These are phyloP conservation scores for Ophioninae sp. DNA, from an alignment of 2,888 invertebrate species.

Conservation along the genomic window DNA sequence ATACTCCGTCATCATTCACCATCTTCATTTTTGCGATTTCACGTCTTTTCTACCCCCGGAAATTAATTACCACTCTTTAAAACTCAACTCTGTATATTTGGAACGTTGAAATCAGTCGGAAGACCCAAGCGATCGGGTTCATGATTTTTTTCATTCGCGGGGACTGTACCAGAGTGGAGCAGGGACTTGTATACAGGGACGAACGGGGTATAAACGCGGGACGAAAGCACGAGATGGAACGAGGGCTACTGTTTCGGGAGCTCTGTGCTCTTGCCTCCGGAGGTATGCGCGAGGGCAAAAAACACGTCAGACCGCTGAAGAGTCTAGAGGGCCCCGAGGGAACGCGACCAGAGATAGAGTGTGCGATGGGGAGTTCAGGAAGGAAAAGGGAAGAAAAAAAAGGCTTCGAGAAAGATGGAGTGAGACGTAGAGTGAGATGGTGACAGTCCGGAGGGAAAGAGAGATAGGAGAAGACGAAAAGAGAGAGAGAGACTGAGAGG, in stretches of 20 bases:
- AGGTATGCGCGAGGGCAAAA: slow-evolving; percentile 80
- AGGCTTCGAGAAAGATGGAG: slow-evolving; percentile 63
- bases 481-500: slow-evolving; percentile 56
- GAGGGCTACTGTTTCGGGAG: slow-evolving; percentile 81
- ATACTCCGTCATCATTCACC: slow-evolving; percentile 7
- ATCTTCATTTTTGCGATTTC: background rate
- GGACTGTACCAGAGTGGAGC: slow-evolving; percentile 74
- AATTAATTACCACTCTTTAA: slow-evolving; percentile 29
- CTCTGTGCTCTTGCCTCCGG: slow-evolving; percentile 70
- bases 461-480: slow-evolving; percentile 55
- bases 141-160: slow-evolving; percentile 72
- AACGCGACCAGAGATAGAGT: slow-evolving; percentile 60
- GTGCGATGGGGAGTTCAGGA: slow-evolving; percentile 60
- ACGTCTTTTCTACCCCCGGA: background rate
- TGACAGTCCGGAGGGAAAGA: slow-evolving; percentile 57
- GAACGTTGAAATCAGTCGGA: slow-evolving; percentile 37
- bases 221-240: slow-evolving; percentile 50
- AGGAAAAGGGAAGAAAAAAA: slow-evolving; percentile 63
- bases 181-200: slow-evolving; percentile 10
- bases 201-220: slow-evolving; percentile 29
- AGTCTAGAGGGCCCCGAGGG: slow-evolving; percentile 68
- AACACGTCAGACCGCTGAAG: slow-evolving; percentile 80
- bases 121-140: slow-evolving; percentile 20
- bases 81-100: slow-evolving; percentile 2
- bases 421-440: slow-evolving; percentile 57